Evolutionary conservation across 2,113 vertebrate genomes (phyloP), one percentile per base, ranked within the genome.

Genomic region (Gopherus evgoodei): DNA sequence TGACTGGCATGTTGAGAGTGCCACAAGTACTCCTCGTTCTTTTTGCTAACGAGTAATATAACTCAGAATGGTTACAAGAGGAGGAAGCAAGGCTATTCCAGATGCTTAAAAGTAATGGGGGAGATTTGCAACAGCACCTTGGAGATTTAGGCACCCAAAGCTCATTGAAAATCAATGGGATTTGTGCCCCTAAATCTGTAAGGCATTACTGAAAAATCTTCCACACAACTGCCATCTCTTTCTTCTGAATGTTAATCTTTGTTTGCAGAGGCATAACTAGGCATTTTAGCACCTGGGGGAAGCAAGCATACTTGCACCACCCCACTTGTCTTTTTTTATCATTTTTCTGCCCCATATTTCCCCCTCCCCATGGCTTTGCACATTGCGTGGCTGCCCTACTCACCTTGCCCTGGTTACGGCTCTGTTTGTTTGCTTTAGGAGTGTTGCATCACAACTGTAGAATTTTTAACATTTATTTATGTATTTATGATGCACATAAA

Each of bases 121-220:
- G 83, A 38, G 56, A 44, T 44, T 25, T 80, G 14, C 0, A 88
- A 35, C 72, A 80, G 81, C 57, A 59, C 62, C 54, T 56, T 9
- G 24, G 54, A 38, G 27, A 78, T 81, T n/a, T 2, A 0, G 44
- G 35, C 83, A 21, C 49, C 89, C 4, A 2, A 1, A 5, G 25
- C 29, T 79, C 78, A 54, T 62, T 75, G 7, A 47, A 88, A n/a
- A 10, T 35, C 50, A 81, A 53, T n/a, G 31, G 19, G 29, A 79
- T 49, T 79, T 50, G 29, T 12, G 49, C 49, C 31, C 31, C 49
- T 53, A 81, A 50, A 53, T 19, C 76, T 38, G 29, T 31, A 79
- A 81, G 19, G 19, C 49, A 53, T 81, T 53, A 72, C 11, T 52
- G 79, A 50, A 79, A 79, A 79, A 47, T 79, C 47, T 10, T 52